phyloP scores from a whole-genome alignment of 64 coral and sea anemone species.

The Catalaphyllia jardinei region DNA sequence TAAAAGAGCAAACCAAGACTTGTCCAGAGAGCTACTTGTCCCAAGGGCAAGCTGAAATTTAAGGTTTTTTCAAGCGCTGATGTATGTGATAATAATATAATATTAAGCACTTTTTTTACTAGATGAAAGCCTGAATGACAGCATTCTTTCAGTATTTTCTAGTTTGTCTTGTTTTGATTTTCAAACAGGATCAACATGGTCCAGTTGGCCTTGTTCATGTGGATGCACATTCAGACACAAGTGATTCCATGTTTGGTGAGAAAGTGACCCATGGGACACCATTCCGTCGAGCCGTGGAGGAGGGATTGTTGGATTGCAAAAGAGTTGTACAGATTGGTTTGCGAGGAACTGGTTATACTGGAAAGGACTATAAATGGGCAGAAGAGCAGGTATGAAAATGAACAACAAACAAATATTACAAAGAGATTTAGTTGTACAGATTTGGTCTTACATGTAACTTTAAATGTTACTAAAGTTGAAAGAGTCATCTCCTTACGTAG shows the following conservation, averaged over 20 bases:
- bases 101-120: too few species aligned
- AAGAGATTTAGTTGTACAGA: neutral
- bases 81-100: too few species aligned
- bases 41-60: too few species aligned
- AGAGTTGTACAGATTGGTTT: conserved; percentile 92
- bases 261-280: conserved; percentile 77
- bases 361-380: conserved; percentile 44
- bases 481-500: too few species aligned
- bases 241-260: conserved; percentile 57
- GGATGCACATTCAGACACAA: conserved; percentile 85
- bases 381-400: conserved; percentile 43
- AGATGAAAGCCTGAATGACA: too few species aligned
- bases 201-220: conserved; percentile 79
- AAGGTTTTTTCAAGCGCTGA: too few species aligned
- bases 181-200: conserved; percentile 69
- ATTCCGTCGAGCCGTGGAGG: conserved; percentile 81
- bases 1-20: too few species aligned
- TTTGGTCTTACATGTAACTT: too few species aligned
- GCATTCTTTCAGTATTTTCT: neutral
- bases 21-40: too few species aligned
- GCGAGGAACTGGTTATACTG: conserved; percentile 46
- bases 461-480: too few species aligned
- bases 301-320: conserved; percentile 75
- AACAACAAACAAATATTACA: neutral
- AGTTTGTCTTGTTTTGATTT: neutral